A percentile compares a stretch with the other conserved stretches of the same genome.
Conservation (phyloP, 2,888 invertebrate genomes). For the Spialia ferax region DNA sequence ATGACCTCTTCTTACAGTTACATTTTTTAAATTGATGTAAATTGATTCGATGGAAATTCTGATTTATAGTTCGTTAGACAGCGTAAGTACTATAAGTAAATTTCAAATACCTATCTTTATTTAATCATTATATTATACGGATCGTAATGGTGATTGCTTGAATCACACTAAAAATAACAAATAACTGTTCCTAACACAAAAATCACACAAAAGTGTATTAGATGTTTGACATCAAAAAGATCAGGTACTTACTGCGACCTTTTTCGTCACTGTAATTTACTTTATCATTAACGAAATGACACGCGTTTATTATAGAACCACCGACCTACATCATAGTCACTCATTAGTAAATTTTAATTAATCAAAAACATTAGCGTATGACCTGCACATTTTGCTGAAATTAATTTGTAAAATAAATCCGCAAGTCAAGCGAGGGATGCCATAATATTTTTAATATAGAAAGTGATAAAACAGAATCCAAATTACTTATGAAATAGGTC, state of each 20-base stretch:
- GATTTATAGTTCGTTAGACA: too few species aligned
- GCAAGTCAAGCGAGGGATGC: neutral
- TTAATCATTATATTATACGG: too few species aligned
- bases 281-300: slow-evolving; percentile 26
- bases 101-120: too few species aligned
- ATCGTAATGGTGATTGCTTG: too few species aligned
- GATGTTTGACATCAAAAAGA: neutral
- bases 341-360: slow-evolving; percentile 26
- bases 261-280: slow-evolving; percentile 21
- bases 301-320: slow-evolving; percentile 22
- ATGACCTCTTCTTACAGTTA: too few species aligned
- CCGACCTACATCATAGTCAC: slow-evolving; percentile 31
- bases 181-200: too few species aligned
- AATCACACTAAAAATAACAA: too few species aligned
- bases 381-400: slow-evolving; percentile 7
- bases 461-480: neutral
- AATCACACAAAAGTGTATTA: too few species aligned
- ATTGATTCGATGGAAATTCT: too few species aligned
- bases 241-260: slow-evolving; percentile 2
- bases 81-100: too few species aligned
- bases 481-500: neutral
- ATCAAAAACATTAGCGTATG: slow-evolving; percentile 25
- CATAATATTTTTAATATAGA: neutral
- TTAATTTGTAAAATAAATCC: slow-evolving; percentile 8
- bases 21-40: too few species aligned